Evolutionary conservation across 2,113 vertebrate genomes (phyloP).

Genomic region (Trachemys scripta): DNA sequence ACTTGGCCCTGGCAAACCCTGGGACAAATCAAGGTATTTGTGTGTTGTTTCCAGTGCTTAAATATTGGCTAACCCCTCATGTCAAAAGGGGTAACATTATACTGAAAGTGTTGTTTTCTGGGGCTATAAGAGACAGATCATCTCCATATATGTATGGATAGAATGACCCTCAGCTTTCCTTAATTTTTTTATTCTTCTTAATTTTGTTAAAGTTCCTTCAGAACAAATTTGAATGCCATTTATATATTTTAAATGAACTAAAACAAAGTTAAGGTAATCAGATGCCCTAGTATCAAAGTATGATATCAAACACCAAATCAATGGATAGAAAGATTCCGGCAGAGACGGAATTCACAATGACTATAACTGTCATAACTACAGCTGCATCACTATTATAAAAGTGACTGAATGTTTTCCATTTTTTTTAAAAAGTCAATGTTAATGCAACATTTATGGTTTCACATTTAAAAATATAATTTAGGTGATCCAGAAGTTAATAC

Average conservation of each 20-base stretch:
- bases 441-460: not conserved
- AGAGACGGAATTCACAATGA: not conserved
- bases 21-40: too few species aligned
- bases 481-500: not conserved
- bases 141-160: fast-evolving
- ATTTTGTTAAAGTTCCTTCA: not conserved
- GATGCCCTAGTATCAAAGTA: not conserved
- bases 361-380: not conserved
- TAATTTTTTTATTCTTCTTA: not conserved
- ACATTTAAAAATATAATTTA: not conserved
- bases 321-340: not conserved
- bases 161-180: not conserved
- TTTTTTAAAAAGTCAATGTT: fast-evolving
- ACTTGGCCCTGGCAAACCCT: too few species aligned
- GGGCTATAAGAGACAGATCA: not conserved
- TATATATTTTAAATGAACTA: not conserved
- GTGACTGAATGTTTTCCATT: not conserved
- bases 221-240: not conserved
- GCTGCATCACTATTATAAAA: not conserved
- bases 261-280: not conserved
- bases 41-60: too few species aligned
- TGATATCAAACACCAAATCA: not conserved
- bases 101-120: too few species aligned
- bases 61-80: too few species aligned
- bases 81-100: too few species aligned